These are phyloP conservation scores for Ferdinandea cuprea DNA, from an alignment of 2,888 invertebrate genomes.

Conservation along the genomic window DNA sequence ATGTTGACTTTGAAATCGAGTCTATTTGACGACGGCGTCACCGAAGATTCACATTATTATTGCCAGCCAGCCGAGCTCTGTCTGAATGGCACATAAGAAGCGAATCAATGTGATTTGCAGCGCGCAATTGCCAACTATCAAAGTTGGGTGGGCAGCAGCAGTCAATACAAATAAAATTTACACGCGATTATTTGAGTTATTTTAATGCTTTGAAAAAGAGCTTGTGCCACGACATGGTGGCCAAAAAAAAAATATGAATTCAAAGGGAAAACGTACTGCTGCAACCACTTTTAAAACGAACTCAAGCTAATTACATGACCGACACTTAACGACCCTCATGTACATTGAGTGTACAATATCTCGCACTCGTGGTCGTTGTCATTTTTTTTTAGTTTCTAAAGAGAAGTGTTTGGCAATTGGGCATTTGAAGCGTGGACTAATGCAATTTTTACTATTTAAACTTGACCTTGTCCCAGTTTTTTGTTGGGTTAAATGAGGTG, in stretches of 20 bases:
- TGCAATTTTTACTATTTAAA: constrained; percentile 16
- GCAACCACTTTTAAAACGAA: neutral
- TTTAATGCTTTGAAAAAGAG: neutral
- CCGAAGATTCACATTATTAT: constrained; percentile 1
- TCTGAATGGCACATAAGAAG: constrained; percentile 7
- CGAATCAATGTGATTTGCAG: neutral
- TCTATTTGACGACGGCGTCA: neutral
- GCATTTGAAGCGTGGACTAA: neutral
- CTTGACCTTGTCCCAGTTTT: constrained; percentile 27
- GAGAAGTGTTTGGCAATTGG: constrained; percentile 3
- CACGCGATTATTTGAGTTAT: neutral
- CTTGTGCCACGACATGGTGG: constrained; percentile 2
- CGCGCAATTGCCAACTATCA: neutral
- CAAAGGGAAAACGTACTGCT: constrained; percentile 10
- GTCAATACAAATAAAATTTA: neutral
- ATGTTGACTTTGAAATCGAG: constrained; percentile 5
- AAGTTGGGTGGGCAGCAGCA: neutral
- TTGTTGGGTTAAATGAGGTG: neutral
- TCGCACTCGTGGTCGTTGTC: neutral
- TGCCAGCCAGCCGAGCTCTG: neutral
- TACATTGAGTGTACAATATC: constrained; percentile 1
- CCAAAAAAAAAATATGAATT: neutral
- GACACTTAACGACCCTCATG: constrained; percentile 15
- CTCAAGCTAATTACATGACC: constrained; percentile 14
- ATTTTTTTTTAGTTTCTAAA: too few species aligned